These are phyloP conservation scores for Neodiprion fabricii DNA, from an alignment of 1,140 invertebrate genomes.

Conservation along the genomic window DNA sequence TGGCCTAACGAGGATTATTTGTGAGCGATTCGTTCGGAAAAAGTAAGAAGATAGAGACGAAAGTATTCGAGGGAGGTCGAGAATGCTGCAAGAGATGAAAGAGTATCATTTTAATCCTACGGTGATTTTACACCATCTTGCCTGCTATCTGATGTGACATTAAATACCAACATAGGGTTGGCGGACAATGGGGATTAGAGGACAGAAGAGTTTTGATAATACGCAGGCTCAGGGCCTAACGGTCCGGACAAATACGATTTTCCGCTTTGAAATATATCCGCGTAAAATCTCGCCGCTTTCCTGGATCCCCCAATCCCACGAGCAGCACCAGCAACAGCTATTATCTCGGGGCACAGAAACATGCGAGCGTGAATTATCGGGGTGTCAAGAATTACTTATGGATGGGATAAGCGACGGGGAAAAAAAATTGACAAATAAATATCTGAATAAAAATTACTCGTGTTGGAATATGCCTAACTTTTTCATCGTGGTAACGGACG, in stretches of 20 bases:
- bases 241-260: constrained; percentile 57
- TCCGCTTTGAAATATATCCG: constrained; percentile 57
- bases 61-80: not conserved
- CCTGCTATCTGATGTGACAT: constrained; percentile 45
- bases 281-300: constrained; percentile 48
- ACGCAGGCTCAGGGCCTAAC: constrained; percentile 40
- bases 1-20: too few relatives aligned
- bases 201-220: constrained; percentile 38
- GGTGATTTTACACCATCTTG: constrained; percentile 53
- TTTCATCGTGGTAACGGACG: too few relatives aligned
- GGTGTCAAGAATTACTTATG: too few relatives aligned
- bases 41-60: not conserved
- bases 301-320: not conserved
- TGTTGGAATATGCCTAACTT: too few relatives aligned
- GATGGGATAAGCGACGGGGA: too few relatives aligned
- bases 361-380: too few relatives aligned
- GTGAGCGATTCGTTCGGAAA: too few relatives aligned
- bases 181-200: constrained; percentile 14
- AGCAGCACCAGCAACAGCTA: too few relatives aligned
- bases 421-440: too few relatives aligned
- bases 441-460: too few relatives aligned
- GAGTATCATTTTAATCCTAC: constrained; percentile 28
- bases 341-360: too few relatives aligned
- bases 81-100: not conserved
- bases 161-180: constrained; percentile 33